These are phyloP conservation scores for Siniperca obscura DNA, from an alignment of 2,797 vertebrate genomes.

Conservation along the genomic window DNA sequence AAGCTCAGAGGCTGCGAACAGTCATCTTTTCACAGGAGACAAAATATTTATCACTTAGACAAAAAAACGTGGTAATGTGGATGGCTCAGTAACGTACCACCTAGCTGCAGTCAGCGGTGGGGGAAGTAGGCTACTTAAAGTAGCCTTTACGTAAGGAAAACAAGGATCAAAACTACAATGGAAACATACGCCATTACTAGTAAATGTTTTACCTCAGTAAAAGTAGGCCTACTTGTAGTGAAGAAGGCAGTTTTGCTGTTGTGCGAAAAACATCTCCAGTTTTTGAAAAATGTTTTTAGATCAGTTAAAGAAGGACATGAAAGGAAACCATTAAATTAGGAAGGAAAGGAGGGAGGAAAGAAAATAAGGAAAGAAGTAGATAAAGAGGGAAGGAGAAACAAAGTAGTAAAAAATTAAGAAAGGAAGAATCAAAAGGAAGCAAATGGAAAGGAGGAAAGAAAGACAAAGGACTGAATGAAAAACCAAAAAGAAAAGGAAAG, in stretches of 20 bases:
- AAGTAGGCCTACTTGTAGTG: too few species aligned
- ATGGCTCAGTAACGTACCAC: constrained; percentile 8
- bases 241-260: not conserved
- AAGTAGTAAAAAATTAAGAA: not conserved
- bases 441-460: not conserved
- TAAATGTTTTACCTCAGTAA: not conserved
- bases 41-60: constrained; percentile 49
- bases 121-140: not conserved
- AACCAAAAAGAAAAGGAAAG: too few species aligned
- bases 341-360: not conserved
- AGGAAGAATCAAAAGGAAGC: too few species aligned
- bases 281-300: not conserved
- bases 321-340: not conserved
- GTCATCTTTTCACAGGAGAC: constrained; percentile 51
- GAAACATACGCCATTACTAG: not conserved
- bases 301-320: not conserved
- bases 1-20: constrained; percentile 30
- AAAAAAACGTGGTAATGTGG: constrained; percentile 37
- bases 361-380: not conserved
- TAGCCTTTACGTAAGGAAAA: not conserved
- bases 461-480: too few species aligned
- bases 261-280: too few species aligned
- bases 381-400: not conserved
- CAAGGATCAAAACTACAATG: not conserved
- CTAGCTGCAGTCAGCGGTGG: not conserved